These are phyloP conservation scores for Numida meleagris DNA, from an alignment of 2,113 vertebrate species.

Conservation along the genomic window DNA sequence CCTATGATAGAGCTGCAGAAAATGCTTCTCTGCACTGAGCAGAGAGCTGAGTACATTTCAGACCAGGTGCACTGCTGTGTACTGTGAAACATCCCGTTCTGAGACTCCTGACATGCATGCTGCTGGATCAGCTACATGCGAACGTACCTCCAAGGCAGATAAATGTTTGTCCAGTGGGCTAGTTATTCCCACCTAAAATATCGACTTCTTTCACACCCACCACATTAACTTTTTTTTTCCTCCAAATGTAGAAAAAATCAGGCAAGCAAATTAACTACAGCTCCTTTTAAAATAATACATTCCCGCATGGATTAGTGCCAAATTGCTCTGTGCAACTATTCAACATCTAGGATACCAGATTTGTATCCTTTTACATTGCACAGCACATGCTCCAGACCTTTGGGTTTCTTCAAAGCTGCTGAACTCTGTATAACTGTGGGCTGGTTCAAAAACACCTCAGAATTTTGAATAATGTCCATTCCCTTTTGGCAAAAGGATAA, in stretches of 20 bases:
- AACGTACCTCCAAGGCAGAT: not conserved
- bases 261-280: not conserved
- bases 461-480: not conserved
- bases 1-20: not conserved
- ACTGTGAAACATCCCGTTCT: not conserved
- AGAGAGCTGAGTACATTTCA: not conserved
- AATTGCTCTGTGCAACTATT: not conserved
- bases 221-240: not conserved
- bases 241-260: not conserved
- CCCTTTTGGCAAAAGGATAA: not conserved
- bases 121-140: not conserved
- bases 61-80: not conserved
- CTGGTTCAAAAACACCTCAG: not conserved
- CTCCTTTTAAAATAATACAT: not conserved
- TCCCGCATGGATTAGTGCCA: not conserved
- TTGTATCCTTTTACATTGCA: not conserved
- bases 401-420: not conserved
- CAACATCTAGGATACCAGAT: not conserved
- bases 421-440: not conserved
- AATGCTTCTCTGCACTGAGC: not conserved
- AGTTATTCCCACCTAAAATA: not conserved
- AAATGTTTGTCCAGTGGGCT: not conserved
- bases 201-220: not conserved
- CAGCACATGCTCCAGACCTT: not conserved
- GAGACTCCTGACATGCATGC: not conserved